A percentile compares a stretch with the other conserved stretches of the same genome.
phyloP scores from a whole-genome alignment of 1,140 invertebrate genomes.

The Ericerus pela region DNA sequence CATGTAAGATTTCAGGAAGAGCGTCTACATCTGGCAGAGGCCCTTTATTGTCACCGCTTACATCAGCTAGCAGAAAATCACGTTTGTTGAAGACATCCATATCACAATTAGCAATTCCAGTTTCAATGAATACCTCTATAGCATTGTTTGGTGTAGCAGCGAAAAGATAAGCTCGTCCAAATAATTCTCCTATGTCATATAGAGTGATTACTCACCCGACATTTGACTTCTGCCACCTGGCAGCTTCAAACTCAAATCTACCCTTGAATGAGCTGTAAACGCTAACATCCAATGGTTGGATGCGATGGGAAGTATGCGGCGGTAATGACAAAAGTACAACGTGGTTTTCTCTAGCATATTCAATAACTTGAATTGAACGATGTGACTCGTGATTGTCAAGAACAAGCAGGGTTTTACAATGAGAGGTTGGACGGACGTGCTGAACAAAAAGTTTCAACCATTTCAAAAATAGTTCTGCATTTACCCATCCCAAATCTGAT shows the following conservation, averaged over 20 bases:
- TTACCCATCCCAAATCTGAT: constrained; percentile 13
- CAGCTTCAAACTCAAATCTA: constrained; percentile 23
- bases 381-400: constrained; percentile 22
- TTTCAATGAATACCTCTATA: constrained; percentile 17
- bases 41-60: neutral
- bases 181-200: constrained; percentile 24
- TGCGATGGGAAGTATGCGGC: constrained; percentile 33
- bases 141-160: constrained; percentile 13
- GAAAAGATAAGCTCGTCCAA: constrained; percentile 16
- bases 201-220: constrained; percentile 24
- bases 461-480: neutral
- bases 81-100: constrained; percentile 24
- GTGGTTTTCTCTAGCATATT: constrained; percentile 21
- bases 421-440: neutral
- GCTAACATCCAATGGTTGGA: constrained; percentile 34
- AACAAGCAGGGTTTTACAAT: constrained; percentile 8
- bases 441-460: constrained; percentile 11
- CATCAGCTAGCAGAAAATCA: neutral
- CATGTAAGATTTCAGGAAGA: neutral
- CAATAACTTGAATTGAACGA: constrained; percentile 18
- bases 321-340: constrained; percentile 32
- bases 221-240: constrained; percentile 26
- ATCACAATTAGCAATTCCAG: constrained; percentile 15
- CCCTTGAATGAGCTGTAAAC: constrained; percentile 33
- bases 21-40: neutral